These are phyloP conservation scores for Manis crassicaudata DNA, from an alignment of 2,797 vertebrate species.

Conservation along the genomic window DNA sequence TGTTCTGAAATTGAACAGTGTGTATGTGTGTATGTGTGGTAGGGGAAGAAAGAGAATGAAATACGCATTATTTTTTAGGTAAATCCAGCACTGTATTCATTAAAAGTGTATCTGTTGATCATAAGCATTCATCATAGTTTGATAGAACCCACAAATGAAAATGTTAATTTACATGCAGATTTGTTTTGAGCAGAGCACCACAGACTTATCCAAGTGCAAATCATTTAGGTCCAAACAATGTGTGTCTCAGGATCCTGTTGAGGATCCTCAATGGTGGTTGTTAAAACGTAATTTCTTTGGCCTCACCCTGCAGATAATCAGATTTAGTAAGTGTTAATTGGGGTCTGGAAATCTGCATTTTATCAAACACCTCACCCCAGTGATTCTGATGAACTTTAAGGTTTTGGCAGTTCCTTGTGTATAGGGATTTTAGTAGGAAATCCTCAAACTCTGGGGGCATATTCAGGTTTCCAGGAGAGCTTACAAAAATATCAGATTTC, in stretches of 20 bases:
- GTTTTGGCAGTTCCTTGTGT: background rate
- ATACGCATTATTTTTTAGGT: background rate
- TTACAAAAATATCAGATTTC: background rate
- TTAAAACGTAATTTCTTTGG: background rate
- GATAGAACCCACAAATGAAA: background rate
- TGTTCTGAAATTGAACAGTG: slow-evolving; percentile 31
- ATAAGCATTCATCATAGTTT: background rate
- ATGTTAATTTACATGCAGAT: background rate
- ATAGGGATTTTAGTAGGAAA: slow-evolving; percentile 5
- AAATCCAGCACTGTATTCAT: slow-evolving; percentile 11
- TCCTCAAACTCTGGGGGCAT: background rate
- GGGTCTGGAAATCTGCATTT: background rate
- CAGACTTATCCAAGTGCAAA: background rate
- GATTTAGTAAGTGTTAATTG: background rate
- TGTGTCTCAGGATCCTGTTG: background rate
- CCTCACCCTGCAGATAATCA: background rate
- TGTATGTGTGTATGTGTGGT: background rate
- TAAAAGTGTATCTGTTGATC: background rate
- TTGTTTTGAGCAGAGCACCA: slow-evolving; percentile 47
- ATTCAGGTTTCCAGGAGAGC: background rate
- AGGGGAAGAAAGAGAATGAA: background rate
- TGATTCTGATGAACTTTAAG: background rate
- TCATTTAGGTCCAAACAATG: background rate
- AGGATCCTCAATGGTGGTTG: background rate
- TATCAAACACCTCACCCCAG: background rate